These are phyloP conservation scores for Campylomormyrus tamandua DNA, from an alignment of 2,113 vertebrate species.

Conservation along the genomic window DNA sequence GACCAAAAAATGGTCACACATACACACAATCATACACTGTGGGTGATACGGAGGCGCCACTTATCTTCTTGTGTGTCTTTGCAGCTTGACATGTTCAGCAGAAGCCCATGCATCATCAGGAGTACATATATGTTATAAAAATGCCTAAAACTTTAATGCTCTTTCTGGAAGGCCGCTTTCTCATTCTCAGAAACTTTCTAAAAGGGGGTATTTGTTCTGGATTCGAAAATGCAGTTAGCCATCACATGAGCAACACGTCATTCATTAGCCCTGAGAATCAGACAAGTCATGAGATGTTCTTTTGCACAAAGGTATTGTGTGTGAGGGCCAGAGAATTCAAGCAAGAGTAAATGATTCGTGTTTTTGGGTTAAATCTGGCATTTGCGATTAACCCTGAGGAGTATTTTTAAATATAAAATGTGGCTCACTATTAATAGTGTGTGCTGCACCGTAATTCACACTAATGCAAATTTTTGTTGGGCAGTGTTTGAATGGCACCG, in stretches of 20 bases:
- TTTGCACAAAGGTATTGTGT: constrained; percentile 31
- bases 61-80: not conserved
- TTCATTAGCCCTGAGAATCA: constrained; percentile 55
- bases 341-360: not conserved
- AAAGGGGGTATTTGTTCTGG: constrained; percentile 59
- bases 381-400: not conserved
- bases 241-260: constrained; percentile 67
- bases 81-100: not conserved
- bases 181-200: constrained; percentile 32
- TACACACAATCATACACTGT: not conserved
- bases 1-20: not conserved
- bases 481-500: not conserved
- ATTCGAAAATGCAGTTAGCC: constrained; percentile 61
- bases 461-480: not conserved
- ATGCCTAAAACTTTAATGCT: not conserved
- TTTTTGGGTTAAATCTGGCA: not conserved
- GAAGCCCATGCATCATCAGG: not conserved
- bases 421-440: not conserved
- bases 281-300: constrained; percentile 62
- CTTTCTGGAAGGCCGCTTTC: not conserved
- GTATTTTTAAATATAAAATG: not conserved
- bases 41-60: not conserved
- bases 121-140: not conserved
- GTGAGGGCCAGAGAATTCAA: not conserved
- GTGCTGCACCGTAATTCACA: not conserved